Base-by-base conservation (phyloP, 2,888 invertebrate genomes). In the Drosophila affinis region DNA sequence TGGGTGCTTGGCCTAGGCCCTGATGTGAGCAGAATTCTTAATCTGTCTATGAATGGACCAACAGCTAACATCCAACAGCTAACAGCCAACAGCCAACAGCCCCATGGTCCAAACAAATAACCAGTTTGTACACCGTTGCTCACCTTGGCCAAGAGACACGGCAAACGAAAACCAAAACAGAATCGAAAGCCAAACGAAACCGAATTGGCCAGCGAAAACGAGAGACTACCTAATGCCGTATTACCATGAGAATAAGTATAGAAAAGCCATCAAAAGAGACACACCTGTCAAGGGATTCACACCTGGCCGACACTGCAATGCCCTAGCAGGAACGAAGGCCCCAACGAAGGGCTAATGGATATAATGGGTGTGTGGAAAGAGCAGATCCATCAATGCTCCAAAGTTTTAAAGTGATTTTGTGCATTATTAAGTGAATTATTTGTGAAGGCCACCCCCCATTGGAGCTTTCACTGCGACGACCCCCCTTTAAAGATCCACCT, bases 101-200 rank as follows among this genome's bases (percentile, higher is more conserved):
- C 44, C 24, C 24, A 39, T 65, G 29, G 52, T 21, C 49, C n/a
- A 17, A 17, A 27, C n/a, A 29, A 14, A 48, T 51, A 72, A 73
- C 81, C 61, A 46, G 80, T 77, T 78, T 56, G 21, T 21, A 39
- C 34, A 27, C 27, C 65, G 62, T 71, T 54, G 72, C 54, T 83
- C 71, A 81, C 83, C 83, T 83, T 83, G 83, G 70, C 74, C 56
- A 82, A 80, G 49, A 62, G 72, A 75, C 61, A 55, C 63, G 27
- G 55, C 54, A 44, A 55, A 59, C 57, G 57, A 64, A 69, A 75
- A 58, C 49, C 44, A 60, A 73, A 75, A 56, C 52, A 52, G 64
- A 79, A 75, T 58, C 56, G 46, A 46, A 49, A 65, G 39, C 39
- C 64, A 49, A n/a, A 39, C n/a, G 63, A 52, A 45, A 52, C 32